phyloP scores from a whole-genome alignment of 2,888 invertebrate genomes.

The Mesorhabditis spiculigera region DNA sequence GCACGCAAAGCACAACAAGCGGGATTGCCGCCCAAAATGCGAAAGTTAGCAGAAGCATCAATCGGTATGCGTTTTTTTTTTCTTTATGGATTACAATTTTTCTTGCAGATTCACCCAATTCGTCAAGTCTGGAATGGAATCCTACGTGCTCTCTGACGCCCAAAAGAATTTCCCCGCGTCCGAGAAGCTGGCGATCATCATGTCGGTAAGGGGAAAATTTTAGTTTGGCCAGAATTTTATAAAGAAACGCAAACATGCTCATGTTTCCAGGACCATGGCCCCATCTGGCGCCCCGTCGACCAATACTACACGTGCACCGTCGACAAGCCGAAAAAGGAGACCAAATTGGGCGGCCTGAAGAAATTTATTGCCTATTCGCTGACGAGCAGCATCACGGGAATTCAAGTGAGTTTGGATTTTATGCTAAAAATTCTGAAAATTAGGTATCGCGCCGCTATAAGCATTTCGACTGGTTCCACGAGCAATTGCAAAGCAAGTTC shows the following conservation, averaged over 20 bases:
- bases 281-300: conserved; percentile 72
- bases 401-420: conserved; percentile 32
- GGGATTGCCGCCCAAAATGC: conserved; percentile 8
- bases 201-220: background rate
- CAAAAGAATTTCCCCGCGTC: conserved; percentile 59
- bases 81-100: conserved; percentile 8
- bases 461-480: conserved; percentile 98
- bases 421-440: conserved; percentile 11
- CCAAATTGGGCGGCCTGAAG: conserved; percentile 90
- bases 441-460: conserved; percentile 86
- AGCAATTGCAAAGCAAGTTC: conserved; percentile 86
- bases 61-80: conserved; percentile 14
- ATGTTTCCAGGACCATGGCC: conserved; percentile 62
- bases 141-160: conserved; percentile 77
- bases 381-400: conserved; percentile 74
- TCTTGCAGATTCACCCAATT: conserved; percentile 74
- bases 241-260: background rate
- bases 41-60: conserved; percentile 36
- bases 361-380: conserved; percentile 94
- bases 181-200: conserved; percentile 35
- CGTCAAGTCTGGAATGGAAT: conserved; percentile 84
- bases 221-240: no score
- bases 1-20: conserved; percentile 1
- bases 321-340: conserved; percentile 92
- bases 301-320: conserved; percentile 80